phyloP scores from a whole-genome alignment of 2,797 vertebrate species.

The Dendrocincla tyrannina region DNA sequence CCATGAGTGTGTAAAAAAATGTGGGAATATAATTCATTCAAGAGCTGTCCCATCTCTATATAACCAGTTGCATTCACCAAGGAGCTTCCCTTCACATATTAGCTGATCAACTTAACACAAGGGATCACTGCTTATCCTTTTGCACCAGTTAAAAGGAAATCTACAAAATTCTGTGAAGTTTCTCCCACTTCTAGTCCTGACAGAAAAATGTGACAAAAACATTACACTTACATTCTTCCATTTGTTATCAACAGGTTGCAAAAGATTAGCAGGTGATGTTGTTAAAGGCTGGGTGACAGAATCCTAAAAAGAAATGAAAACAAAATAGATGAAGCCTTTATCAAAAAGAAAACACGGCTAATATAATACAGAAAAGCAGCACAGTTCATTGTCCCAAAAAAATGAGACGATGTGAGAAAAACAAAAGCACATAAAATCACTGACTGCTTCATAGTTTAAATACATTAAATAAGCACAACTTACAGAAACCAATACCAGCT shows the following conservation, averaged over 20 bases:
- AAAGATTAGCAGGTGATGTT: conserved; percentile 42
- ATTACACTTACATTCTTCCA: conserved; percentile 60
- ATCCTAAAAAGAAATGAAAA: conserved; percentile 17
- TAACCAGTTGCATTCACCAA: neutral
- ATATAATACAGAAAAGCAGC: neutral
- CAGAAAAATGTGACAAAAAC: neutral
- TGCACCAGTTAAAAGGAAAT: neutral
- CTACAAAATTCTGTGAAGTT: neutral
- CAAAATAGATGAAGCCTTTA: neutral
- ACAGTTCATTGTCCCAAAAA: neutral
- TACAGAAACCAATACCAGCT: neutral
- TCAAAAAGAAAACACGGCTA: neutral
- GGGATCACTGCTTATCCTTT: neutral
- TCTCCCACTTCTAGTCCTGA: neutral
- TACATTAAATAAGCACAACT: neutral
- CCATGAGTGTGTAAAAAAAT: neutral
- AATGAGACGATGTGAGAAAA: neutral
- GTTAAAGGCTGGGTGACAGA: conserved; percentile 28
- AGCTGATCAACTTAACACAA: neutral
- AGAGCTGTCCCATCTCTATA: neutral
- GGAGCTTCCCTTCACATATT: neutral
- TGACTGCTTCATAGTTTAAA: neutral
- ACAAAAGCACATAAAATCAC: neutral
- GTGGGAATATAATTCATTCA: neutral
- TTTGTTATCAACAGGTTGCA: conserved; percentile 67